A percentile compares a stretch with the other conserved stretches of the same genome.
These are phyloP conservation scores for Myotis daubentonii DNA, from an alignment of 2,797 vertebrate species.

Conservation along the genomic window DNA sequence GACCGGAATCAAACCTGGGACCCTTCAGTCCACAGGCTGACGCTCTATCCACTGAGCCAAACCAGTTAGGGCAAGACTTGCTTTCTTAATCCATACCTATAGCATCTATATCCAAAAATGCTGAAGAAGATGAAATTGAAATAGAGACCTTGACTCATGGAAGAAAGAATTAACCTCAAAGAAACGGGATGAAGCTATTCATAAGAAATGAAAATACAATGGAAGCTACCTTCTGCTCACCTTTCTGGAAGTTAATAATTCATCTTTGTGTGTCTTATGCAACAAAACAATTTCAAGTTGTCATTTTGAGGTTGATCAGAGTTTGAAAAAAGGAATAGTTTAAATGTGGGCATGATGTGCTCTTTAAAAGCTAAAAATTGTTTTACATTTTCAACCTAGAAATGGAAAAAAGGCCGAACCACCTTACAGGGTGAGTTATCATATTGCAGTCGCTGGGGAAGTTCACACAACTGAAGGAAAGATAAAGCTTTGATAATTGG, in stretches of 20 bases:
- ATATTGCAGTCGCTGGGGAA: not conserved
- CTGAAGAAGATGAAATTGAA: not conserved
- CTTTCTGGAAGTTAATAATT: not conserved
- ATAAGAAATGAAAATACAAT: constrained; percentile 7
- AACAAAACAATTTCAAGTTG: not conserved
- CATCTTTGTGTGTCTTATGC: not conserved
- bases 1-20: too few relatives aligned
- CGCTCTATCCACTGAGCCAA: too few relatives aligned
- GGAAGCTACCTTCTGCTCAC: not conserved
- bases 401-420: not conserved
- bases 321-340: not conserved
- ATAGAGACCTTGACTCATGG: not conserved
- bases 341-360: not conserved
- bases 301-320: not conserved
- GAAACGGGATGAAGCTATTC: not conserved
- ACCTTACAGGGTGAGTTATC: not conserved
- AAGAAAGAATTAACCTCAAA: not conserved
- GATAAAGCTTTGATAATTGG: not conserved
- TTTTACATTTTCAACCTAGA: constrained; percentile 25
- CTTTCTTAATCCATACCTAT: not conserved
- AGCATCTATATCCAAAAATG: not conserved
- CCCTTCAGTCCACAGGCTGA: too few relatives aligned
- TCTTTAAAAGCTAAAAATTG: constrained; percentile 14
- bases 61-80: not conserved
- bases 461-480: not conserved